Conservation (phyloP, 1,140 invertebrate genomes). For the Triops longicaudatus region DNA sequence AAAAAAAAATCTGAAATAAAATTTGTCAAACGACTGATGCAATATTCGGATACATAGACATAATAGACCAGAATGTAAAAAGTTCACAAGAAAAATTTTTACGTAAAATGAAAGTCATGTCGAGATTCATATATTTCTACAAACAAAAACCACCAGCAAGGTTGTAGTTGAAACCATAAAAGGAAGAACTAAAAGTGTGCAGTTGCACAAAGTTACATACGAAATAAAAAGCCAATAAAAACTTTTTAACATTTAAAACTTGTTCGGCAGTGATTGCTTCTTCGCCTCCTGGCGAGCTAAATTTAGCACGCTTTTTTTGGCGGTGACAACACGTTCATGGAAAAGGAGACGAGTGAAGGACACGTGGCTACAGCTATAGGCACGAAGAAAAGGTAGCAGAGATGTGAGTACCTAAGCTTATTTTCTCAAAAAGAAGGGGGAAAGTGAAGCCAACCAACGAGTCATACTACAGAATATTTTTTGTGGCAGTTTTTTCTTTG, state of each 20-base stretch:
- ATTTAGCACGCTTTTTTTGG: not conserved
- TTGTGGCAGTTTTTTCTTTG: not conserved
- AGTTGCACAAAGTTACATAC: not conserved
- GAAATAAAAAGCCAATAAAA: not conserved
- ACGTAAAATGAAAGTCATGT: too few species aligned
- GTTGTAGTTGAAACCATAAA: too few species aligned
- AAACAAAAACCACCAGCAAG: too few species aligned
- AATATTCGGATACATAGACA: too few species aligned
- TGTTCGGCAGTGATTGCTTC: not conserved
- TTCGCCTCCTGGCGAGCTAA: not conserved
- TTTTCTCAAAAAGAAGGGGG: not conserved
- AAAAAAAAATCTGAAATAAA: too few species aligned
- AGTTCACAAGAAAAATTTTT: too few species aligned
- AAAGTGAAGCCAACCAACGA: not conserved
- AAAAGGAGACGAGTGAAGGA: too few species aligned
- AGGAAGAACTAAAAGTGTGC: too few species aligned
- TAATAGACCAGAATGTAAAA: too few species aligned
- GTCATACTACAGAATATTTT: not conserved
- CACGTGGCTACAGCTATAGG: not conserved
- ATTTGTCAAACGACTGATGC: too few species aligned
- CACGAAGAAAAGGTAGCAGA: not conserved
- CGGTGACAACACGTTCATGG: too few species aligned
- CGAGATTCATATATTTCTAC: too few species aligned
- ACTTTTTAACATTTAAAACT: not conserved
- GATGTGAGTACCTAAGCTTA: not conserved